Base-by-base conservation (phyloP, 1,140 invertebrate species). In the Meloidogyne exigua region DNA sequence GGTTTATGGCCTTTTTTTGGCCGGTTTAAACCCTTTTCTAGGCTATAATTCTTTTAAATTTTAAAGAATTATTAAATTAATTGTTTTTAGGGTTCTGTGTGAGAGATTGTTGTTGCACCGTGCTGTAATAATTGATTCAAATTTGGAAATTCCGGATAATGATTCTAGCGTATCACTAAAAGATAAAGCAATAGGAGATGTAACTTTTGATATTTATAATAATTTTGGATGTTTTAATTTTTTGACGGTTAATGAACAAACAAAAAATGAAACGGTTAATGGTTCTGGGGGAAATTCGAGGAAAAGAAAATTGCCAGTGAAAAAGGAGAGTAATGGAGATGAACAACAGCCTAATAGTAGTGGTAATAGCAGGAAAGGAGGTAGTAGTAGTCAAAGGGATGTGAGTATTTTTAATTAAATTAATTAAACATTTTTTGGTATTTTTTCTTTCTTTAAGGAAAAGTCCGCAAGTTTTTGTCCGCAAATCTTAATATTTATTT, bases 111-210 rank as follows among this genome's bases (percentile, higher is more conserved):
- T 78, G 11, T 26, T 23, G 7, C 76, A 73, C 26, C 25, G 68
- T 26, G 69, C 65, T 62, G 63, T 68, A 23, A 75, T 77, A 21
- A 63, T 78, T 28, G 76, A 78, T 57, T 63, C 65, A 62, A 78
- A 78, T 68, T 76, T 78, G 76, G 76, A 78, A 68, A 78, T 78
- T 1, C 76, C 76, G 12, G 76, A 78, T 64, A 77, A 72, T 18
- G 76, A 77, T 23, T 77, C 76, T 23, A 66, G 42, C 32, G 49
- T 32, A 1, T 49, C 64, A 5, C 32, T 68, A 9, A 42, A 68
- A 9, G 66, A 42, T 42, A 42, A 68, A 68, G 21, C 18, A 42
- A n/a, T 42, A 18, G 66, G 21, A 68, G 39, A 32, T 42, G 39
- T 42, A 18, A 68, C 15, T 68, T 57, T 39, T 9, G 36, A 57